phyloP scores from a whole-genome alignment of 2,888 invertebrate genomes.

The Yponomeuta sedellus region DNA sequence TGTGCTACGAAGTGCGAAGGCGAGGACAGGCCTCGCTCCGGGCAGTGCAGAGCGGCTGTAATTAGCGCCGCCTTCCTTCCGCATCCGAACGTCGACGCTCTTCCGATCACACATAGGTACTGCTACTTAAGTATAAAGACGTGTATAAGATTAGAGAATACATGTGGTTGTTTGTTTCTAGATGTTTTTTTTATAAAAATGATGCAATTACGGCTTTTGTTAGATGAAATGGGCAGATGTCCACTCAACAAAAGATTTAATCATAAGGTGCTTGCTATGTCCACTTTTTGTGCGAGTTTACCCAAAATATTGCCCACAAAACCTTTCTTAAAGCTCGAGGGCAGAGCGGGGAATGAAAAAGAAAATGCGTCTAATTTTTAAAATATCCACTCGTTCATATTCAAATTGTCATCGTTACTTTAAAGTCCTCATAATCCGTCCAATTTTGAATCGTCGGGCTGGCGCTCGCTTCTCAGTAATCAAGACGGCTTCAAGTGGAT shows the following conservation, averaged over 20 bases:
- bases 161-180: constrained; percentile 1
- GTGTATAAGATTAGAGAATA: neutral
- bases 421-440: constrained; percentile 75
- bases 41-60: constrained; percentile 55
- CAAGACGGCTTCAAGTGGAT: constrained; percentile 70
- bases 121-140: neutral
- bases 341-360: constrained; percentile 26
- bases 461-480: constrained; percentile 62
- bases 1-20: neutral
- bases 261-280: neutral
- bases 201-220: neutral
- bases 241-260: constrained; percentile 3
- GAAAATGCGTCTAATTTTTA: constrained; percentile 55
- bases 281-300: neutral
- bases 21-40: constrained; percentile 38
- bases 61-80: constrained; percentile 71
- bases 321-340: constrained; percentile 5
- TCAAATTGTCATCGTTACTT: constrained; percentile 71
- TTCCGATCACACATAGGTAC: constrained; percentile 12
- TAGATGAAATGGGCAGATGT: neutral
- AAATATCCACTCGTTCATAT: constrained; percentile 64
- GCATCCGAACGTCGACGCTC: constrained; percentile 27
- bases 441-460: constrained; percentile 67
- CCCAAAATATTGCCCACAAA: neutral
- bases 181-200: too few species aligned